A percentile compares a stretch with the other conserved stretches of the same genome.
These are phyloP conservation scores for Eupithecia inturbata DNA, from an alignment of 2,888 invertebrate genomes.

Conservation along the genomic window DNA sequence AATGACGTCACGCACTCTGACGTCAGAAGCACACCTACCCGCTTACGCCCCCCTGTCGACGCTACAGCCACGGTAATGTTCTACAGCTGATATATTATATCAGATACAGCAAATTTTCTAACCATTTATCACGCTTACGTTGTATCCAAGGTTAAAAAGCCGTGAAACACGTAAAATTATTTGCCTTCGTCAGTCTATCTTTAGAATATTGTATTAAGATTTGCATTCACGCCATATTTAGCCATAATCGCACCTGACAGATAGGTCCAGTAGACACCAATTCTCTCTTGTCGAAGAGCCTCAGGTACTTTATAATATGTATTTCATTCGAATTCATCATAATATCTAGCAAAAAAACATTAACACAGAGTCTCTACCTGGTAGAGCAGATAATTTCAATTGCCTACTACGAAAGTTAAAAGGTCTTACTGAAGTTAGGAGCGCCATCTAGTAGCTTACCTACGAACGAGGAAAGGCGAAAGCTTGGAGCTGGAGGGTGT, in stretches of 20 bases:
- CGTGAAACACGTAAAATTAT: neutral
- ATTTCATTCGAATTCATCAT: neutral
- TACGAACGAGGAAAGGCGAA: constrained; percentile 27
- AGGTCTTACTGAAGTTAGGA: neutral
- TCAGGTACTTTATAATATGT: neutral
- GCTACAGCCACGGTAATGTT: too few relatives aligned
- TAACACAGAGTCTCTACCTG: neutral
- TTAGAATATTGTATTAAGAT: neutral
- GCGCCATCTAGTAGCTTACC: constrained; percentile 30
- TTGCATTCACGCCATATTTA: neutral
- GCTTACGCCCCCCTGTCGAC: constrained; percentile 49
- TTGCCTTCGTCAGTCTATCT: neutral
- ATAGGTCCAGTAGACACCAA: neutral
- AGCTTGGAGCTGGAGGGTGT: constrained; percentile 13
- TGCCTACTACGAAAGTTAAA: neutral
- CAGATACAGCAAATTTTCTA: constrained; percentile 55
- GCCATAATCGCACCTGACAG: neutral
- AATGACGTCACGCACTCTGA: constrained; percentile 54
- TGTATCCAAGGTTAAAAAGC: constrained; percentile 2
- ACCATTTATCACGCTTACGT: constrained; percentile 34
- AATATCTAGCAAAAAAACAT: neutral
- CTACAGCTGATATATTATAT: too few relatives aligned
- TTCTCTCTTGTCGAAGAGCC: neutral
- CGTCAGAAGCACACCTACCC: constrained; percentile 57
- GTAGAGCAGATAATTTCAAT: neutral